Percentiles rank a stretch among this genome's conserved stretches.
phyloP scores from a whole-genome alignment of 2,797 vertebrate genomes.

The Lepilemur ruficaudatus region DNA sequence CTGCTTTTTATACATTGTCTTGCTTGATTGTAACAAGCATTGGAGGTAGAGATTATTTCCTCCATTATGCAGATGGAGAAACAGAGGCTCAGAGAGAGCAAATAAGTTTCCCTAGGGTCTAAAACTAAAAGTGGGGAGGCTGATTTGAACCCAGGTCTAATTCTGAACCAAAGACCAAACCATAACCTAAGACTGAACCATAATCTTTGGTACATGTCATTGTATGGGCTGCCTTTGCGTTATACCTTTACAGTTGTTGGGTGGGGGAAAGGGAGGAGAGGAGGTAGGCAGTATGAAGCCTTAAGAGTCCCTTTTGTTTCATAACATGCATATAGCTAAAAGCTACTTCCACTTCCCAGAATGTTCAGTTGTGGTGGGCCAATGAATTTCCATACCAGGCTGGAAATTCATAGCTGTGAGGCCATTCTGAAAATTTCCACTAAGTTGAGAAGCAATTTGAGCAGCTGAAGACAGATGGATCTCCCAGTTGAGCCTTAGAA shows the following conservation, averaged over 20 bases:
- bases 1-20: neutral
- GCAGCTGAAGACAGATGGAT: neutral
- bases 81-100: neutral
- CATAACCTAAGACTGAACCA: neutral
- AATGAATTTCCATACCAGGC: neutral
- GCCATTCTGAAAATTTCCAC: constrained; percentile 51
- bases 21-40: neutral
- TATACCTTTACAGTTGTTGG: neutral
- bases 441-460: constrained; percentile 10
- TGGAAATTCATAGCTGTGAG: constrained; percentile 37
- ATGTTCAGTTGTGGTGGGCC: neutral
- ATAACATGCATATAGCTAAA: constrained; percentile 3
- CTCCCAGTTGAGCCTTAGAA: neutral
- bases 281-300: neutral
- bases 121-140: neutral
- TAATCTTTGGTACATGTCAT: neutral
- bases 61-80: neutral
- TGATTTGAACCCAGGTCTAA: neutral
- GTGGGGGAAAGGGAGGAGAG: neutral
- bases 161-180: neutral
- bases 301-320: neutral
- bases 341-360: neutral
- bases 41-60: neutral
- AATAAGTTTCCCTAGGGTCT: neutral
- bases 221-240: neutral